phyloP scores from a whole-genome alignment of 2,888 invertebrate species.

The Tetragonula carbonaria region DNA sequence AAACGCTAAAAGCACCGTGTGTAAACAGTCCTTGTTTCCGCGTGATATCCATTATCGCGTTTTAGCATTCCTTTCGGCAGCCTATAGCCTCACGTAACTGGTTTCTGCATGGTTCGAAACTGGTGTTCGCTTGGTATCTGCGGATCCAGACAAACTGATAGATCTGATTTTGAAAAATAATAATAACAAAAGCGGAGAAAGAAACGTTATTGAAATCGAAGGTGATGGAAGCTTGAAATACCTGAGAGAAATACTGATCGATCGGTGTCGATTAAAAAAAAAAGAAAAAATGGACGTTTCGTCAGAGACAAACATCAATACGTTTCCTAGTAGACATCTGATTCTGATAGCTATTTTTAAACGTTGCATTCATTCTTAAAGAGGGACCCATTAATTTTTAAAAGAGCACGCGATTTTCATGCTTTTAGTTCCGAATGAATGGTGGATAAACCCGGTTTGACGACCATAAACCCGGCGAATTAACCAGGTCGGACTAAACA shows the following conservation, averaged over 20 bases:
- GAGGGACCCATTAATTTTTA: background rate
- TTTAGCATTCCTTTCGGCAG: slow-evolving; percentile 3
- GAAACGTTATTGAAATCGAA: background rate
- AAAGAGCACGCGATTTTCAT: background rate
- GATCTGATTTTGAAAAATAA: background rate
- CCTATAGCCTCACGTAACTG: background rate
- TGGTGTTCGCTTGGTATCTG: background rate
- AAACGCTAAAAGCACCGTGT: background rate
- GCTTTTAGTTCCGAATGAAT: background rate
- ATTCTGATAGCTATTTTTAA: background rate
- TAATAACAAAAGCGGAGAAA: background rate
- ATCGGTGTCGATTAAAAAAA: background rate
- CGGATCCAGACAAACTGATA: background rate
- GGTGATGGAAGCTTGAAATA: background rate
- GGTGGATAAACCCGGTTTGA: background rate
- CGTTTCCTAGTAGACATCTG: background rate
- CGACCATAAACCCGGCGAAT: background rate
- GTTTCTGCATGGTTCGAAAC: background rate
- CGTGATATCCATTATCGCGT: slow-evolving; percentile 7
- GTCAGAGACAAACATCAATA: background rate
- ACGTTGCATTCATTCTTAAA: background rate
- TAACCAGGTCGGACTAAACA: slow-evolving; percentile 5
- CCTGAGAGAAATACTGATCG: background rate
- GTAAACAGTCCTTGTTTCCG: slow-evolving; percentile 11
- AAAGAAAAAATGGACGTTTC: background rate